Percentiles rank a stretch among this genome's conserved stretches.
Conservation (phyloP, 2,113 vertebrate genomes). For the Larimichthys crocea region DNA sequence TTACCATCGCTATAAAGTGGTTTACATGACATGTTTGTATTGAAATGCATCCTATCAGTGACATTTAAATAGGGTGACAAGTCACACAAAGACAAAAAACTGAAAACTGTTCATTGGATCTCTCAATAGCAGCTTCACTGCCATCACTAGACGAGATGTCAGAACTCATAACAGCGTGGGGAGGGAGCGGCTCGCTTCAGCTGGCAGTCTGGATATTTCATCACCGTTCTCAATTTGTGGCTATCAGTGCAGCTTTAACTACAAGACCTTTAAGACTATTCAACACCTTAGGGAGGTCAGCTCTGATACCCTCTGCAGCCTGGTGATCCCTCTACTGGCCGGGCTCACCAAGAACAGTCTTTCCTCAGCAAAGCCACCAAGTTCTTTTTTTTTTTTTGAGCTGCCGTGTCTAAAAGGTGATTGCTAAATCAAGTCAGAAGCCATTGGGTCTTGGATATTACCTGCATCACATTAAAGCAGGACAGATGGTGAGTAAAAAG, state of each 20-base stretch:
- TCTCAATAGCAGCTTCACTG: slow-evolving; percentile 18
- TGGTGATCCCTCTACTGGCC: slow-evolving; percentile 31
- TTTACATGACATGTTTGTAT: slow-evolving; percentile 45
- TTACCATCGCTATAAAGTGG: slow-evolving; percentile 44
- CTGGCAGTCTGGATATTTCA: slow-evolving; percentile 67
- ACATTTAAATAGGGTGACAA: slow-evolving; percentile 31
- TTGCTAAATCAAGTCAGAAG: slow-evolving; percentile 86
- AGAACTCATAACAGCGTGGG: slow-evolving; percentile 27
- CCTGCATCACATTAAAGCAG: slow-evolving; percentile 81
- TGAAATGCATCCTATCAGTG: slow-evolving; percentile 22
- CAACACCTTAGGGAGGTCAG: slow-evolving; percentile 29
- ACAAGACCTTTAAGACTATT: slow-evolving; percentile 53
- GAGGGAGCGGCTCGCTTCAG: slow-evolving; percentile 45
- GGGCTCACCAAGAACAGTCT: slow-evolving; percentile 18
- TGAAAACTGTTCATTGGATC: slow-evolving; percentile 16
- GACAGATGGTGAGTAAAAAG: slow-evolving; percentile 70
- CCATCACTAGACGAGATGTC: slow-evolving; percentile 15
- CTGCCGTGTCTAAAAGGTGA: slow-evolving; percentile 82
- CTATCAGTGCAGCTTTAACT: slow-evolving; percentile 50
- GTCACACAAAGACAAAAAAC: slow-evolving; percentile 18
- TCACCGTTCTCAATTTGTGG: slow-evolving; percentile 60
- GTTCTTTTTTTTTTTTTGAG: slow-evolving; percentile 69
- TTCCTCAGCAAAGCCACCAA: slow-evolving; percentile 80
- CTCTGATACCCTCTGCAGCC: slow-evolving; percentile 18
- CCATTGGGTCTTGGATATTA: slow-evolving; percentile 74